Conservation (phyloP, 1,140 invertebrate genomes). For the Drosophila athabasca region DNA sequence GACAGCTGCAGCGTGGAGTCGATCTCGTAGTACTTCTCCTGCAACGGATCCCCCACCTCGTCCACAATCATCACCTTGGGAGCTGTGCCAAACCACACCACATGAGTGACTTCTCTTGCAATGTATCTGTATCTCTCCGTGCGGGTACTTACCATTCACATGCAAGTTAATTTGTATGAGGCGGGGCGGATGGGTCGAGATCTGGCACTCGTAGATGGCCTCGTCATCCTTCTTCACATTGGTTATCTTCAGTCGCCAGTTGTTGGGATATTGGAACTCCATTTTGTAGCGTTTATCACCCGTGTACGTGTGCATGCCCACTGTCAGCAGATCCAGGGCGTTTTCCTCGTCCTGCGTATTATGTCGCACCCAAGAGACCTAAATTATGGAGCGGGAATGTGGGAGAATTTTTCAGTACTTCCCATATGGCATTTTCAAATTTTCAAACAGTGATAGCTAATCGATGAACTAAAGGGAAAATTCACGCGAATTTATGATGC, state of each 20-base stretch:
- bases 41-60: conserved; percentile 87
- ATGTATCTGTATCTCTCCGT: neutral
- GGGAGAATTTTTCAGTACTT: no score
- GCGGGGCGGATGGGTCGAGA: conserved; percentile 90
- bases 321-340: conserved; percentile 87
- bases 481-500: neutral
- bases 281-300: conserved; percentile 90
- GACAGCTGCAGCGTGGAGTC: conserved; percentile 90
- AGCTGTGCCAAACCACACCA: conserved; percentile 83
- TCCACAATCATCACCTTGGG: conserved; percentile 91
- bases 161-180: conserved; percentile 89
- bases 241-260: conserved; percentile 89
- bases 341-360: conserved; percentile 86
- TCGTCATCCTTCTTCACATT: conserved; percentile 89
- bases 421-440: no score
- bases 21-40: conserved; percentile 90
- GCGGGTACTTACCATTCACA: conserved; percentile 87
- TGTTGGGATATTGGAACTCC: conserved; percentile 90
- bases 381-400: neutral
- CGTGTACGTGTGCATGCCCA: conserved; percentile 89
- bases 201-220: conserved; percentile 90
- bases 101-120: neutral
- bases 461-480: no score
- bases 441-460: no score
- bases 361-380: conserved; percentile 90